Conservation (phyloP, 2,113 vertebrate species). For the Phycodurus eques region DNA sequence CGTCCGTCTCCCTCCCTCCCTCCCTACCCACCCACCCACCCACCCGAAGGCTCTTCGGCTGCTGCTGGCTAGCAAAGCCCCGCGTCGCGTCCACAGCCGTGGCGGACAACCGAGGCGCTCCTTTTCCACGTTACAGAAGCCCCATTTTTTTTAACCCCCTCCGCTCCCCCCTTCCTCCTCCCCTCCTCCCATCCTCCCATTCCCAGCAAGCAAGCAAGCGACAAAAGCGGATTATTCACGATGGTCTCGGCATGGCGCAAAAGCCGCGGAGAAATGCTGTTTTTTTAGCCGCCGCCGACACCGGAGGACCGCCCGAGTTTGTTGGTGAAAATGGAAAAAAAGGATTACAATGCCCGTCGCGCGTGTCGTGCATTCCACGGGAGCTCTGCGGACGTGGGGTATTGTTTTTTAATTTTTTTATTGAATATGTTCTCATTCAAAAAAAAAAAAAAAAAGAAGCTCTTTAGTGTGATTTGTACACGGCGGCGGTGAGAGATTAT, state of each 20-base stretch:
- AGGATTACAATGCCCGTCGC: constrained; percentile 68
- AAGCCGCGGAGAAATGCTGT: constrained; percentile 69
- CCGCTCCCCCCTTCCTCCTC: background rate
- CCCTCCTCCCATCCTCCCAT: background rate
- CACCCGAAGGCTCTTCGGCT: constrained; percentile 42
- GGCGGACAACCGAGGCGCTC: constrained; percentile 46
- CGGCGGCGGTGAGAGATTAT: constrained; percentile 48
- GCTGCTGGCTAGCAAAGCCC: constrained; percentile 63
- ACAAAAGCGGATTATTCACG: constrained; percentile 66
- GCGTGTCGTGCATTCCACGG: constrained; percentile 67
- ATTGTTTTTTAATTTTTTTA: constrained; percentile 45
- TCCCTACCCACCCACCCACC: background rate
- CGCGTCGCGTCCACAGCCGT: constrained; percentile 60
- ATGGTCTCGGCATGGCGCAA: constrained; percentile 63
- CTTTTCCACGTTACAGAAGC: constrained; percentile 41
- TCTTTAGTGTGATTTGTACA: constrained; percentile 51
- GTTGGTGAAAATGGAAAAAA: constrained; percentile 62
- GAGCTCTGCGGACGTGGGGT: constrained; percentile 57
- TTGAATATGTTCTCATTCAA: constrained; percentile 5
- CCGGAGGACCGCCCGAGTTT: constrained; percentile 70
- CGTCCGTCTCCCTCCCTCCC: constrained; percentile 62
- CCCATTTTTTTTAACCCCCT: constrained; percentile 15
- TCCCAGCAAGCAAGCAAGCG: constrained; percentile 22
- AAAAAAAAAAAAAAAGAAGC: constrained; percentile 32
- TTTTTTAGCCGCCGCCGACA: constrained; percentile 62